phyloP scores from a whole-genome alignment of 2,888 invertebrate species.

The Octodonta nipae region DNA sequence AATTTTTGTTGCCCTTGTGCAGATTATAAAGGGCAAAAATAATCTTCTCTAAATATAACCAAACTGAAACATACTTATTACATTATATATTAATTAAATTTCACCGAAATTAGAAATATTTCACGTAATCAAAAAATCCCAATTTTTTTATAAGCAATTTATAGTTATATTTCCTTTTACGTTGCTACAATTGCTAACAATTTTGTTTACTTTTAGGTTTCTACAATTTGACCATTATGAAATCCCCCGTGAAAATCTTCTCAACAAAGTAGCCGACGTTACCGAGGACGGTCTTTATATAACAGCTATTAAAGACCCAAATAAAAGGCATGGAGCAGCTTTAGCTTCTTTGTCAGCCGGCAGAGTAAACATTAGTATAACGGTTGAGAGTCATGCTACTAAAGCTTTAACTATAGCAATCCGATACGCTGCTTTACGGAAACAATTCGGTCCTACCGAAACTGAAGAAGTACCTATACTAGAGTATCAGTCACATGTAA shows the following conservation, averaged over 20 bases:
- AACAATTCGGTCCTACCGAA: conserved; percentile 72
- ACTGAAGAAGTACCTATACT: conserved; percentile 68
- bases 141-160: too few relatives aligned
- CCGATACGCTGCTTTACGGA: conserved; percentile 72
- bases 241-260: conserved; percentile 62
- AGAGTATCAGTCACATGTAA: conserved; percentile 81
- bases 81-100: too few relatives aligned
- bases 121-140: too few relatives aligned
- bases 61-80: too few relatives aligned
- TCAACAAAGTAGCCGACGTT: conserved; percentile 79
- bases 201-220: conserved; percentile 38
- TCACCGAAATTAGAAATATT: too few relatives aligned
- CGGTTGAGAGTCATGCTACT: conserved; percentile 48
- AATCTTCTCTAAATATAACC: too few relatives aligned
- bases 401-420: conserved; percentile 72
- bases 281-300: conserved; percentile 70
- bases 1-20: too few relatives aligned
- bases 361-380: conserved; percentile 59
- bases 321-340: conserved; percentile 71
- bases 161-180: too few relatives aligned
- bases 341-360: conserved; percentile 73
- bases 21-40: too few relatives aligned
- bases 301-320: conserved; percentile 66
- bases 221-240: conserved; percentile 67
- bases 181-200: too few relatives aligned